These are phyloP conservation scores for Desmophyllum pertusum DNA, from an alignment of 92 coral and sea anemone species.

Conservation along the genomic window DNA sequence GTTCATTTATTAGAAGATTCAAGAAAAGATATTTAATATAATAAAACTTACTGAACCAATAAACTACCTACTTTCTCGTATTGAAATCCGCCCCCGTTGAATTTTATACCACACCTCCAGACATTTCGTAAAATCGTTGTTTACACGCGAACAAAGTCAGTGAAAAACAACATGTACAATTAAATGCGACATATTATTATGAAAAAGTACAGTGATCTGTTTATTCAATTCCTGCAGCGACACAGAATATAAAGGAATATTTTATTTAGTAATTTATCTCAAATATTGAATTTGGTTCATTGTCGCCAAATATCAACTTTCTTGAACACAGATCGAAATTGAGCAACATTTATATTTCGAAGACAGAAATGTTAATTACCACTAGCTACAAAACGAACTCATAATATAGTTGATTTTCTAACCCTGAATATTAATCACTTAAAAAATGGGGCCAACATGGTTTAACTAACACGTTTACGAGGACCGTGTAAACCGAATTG, in stretches of 20 bases:
- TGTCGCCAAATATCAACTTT: background rate
- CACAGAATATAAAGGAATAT: background rate
- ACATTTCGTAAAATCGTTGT: conserved; percentile 2
- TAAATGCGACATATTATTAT: background rate
- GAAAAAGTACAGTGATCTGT: background rate
- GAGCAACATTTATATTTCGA: background rate
- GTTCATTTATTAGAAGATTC: background rate
- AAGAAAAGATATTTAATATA: background rate
- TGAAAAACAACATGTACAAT: background rate
- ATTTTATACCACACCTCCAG: conserved; percentile 1
- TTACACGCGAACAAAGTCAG: conserved; percentile 4
- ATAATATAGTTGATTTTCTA: background rate
- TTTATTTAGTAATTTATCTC: background rate
- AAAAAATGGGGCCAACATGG: background rate
- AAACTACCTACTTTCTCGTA: background rate
- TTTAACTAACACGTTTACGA: background rate
- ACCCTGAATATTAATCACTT: background rate
- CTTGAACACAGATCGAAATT: background rate
- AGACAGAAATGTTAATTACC: background rate
- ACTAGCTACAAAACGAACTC: too few relatives aligned
- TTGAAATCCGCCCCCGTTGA: background rate
- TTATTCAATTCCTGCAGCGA: background rate
- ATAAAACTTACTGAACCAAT: background rate
- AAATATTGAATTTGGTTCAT: background rate
- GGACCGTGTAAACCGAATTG: background rate